Evolutionary conservation across 2,888 invertebrate genomes (phyloP), one percentile per base, ranked within the genome.

Genomic region (Tridacna crocea): DNA sequence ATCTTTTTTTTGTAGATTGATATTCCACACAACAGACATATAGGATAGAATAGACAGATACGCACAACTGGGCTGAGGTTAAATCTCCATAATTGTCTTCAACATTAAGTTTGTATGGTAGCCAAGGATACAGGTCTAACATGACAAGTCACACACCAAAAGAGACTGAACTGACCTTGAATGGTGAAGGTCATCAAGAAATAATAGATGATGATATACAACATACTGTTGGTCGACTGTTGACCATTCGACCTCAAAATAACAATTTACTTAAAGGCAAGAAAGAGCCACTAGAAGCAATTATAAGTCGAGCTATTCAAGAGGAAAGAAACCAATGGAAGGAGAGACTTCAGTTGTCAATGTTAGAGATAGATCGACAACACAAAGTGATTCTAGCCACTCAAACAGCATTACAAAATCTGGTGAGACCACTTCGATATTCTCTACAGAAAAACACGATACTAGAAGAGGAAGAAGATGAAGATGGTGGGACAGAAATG

Each of bases 241-340:
- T 89, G 58, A 79, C 79, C 27, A 58, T 78, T 0, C 72, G 77
- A 24, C 79, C 88, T 19, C 79, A 83, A 47, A 74, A 78, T 24
- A 85, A 76, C 80, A 84, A 80, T 58, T 70, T 75, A 48, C 55
- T 75, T 17, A 80, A 73, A 22, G 82, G 76, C 8, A 79, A 79
- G 19, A 79, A 75, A 47, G 74, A 75, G 13, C 55, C 73, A n/a
- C 74, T 81, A 19, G 83, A 85, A 27, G 83, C 80, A 11, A 80
- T 84, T 15, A 75, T 88, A n/a, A 82, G 85, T 48, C 82, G 84
- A 72, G 79, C 86, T 0, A 77, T 91, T 26, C 91, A 92, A 83
- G 84, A 88, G 0, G 92, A 92, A 79, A 82, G 92, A 19, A 91
- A 91, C 72, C 88, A 89, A 27, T 92, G 92, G 92, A 91, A 90